phyloP scores from a whole-genome alignment of 2,797 vertebrate species.

The Bradypus variegatus region DNA sequence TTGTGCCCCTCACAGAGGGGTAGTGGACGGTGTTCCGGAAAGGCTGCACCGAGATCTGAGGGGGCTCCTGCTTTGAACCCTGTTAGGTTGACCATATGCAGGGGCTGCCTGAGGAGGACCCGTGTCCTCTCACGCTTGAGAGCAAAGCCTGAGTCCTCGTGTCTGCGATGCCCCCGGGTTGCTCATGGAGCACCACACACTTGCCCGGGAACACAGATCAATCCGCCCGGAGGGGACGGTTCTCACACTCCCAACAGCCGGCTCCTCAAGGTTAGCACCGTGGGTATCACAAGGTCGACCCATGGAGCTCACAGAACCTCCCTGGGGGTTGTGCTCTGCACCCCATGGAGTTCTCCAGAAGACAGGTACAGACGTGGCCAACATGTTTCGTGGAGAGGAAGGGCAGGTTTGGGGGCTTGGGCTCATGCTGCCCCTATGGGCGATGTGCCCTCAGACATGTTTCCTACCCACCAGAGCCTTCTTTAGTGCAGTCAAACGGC shows the following conservation, averaged over 20 bases:
- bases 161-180: no score
- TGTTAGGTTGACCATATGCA: not conserved
- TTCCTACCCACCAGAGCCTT: no score
- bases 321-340: fast-evolving
- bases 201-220: fast-evolving
- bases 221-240: not conserved
- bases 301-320: fast-evolving
- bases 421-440: no score
- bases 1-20: no score
- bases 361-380: fast-evolving
- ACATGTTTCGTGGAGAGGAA: fast-evolving
- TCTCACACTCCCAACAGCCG: fast-evolving
- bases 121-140: fast-evolving
- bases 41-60: not conserved
- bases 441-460: no score
- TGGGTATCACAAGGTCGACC: fast-evolving
- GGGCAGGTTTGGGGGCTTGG: not conserved
- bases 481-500: no score
- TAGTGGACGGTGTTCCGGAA: not conserved
- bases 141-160: not conserved
- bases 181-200: fast-evolving
- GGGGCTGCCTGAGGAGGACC: no score
- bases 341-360: not conserved
- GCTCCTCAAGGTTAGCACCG: not conserved
- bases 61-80: no score